Percentiles rank a stretch among this genome's conserved stretches.
These are phyloP conservation scores for Ophioninae sp. DNA, from an alignment of 2,888 invertebrate species.

Conservation along the genomic window DNA sequence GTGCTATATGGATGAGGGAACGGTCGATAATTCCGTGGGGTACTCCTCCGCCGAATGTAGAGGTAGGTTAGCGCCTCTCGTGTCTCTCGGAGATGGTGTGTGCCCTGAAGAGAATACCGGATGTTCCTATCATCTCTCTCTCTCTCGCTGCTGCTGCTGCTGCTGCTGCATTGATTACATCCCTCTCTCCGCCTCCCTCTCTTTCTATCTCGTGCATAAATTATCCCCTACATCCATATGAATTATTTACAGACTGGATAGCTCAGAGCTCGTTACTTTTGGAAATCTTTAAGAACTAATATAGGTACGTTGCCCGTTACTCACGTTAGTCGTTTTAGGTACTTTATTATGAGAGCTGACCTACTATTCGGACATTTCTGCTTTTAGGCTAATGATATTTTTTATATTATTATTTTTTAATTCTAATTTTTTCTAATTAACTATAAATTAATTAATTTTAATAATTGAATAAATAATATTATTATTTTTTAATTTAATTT, in stretches of 20 bases:
- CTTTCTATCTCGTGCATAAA: background rate
- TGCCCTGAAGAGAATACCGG: background rate
- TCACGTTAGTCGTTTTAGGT: background rate
- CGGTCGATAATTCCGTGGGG: slow-evolving; percentile 67
- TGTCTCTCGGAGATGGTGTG: background rate
- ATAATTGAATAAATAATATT: no score
- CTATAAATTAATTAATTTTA: no score
- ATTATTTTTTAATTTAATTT: no score
- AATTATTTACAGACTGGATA: background rate
- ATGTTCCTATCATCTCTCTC: background rate
- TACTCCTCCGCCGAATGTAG: slow-evolving; percentile 56
- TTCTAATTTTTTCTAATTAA: no score
- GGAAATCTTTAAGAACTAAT: background rate
- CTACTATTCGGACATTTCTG: background rate
- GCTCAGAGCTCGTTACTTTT: background rate
- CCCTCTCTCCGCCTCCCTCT: background rate
- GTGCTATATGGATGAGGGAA: slow-evolving; percentile 10
- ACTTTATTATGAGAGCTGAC: background rate
- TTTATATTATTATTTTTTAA: background rate
- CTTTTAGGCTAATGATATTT: background rate
- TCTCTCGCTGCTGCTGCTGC: background rate
- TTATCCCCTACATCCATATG: background rate
- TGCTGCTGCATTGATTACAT: background rate
- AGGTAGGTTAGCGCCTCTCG: slow-evolving; percentile 65
- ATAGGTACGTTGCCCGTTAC: background rate